Percentiles rank a stretch among this genome's conserved stretches.
These are phyloP conservation scores for Aradophagus sp. DNA, from an alignment of 1,140 invertebrate genomes.

Conservation along the genomic window DNA sequence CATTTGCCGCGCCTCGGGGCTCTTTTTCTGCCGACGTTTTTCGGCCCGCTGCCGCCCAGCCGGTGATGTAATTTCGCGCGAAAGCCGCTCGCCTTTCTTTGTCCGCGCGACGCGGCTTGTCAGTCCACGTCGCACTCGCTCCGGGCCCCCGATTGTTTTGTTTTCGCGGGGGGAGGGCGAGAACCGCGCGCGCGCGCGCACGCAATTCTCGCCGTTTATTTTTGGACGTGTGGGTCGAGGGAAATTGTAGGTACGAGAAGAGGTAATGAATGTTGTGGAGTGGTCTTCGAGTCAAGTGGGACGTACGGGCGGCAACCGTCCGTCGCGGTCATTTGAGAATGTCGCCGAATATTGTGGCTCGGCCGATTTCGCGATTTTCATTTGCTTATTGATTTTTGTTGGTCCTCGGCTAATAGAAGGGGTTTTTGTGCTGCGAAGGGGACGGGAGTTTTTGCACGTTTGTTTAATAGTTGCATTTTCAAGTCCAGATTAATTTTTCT, in stretches of 20 bases:
- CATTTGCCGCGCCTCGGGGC: slow-evolving; percentile 38
- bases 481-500: too few species aligned
- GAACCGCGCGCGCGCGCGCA: slow-evolving; percentile 5
- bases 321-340: too few species aligned
- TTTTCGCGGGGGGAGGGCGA: too few species aligned
- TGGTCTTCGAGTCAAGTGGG: slow-evolving; percentile 27
- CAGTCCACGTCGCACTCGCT: neutral
- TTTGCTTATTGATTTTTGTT: too few species aligned
- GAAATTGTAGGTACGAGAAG: slow-evolving; percentile 35
- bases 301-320: too few species aligned
- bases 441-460: too few species aligned
- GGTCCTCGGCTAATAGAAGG: too few species aligned
- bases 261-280: slow-evolving; percentile 32
- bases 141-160: slow-evolving; percentile 16
- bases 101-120: too few species aligned
- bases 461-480: too few species aligned
- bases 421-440: too few species aligned
- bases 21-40: neutral
- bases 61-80: slow-evolving; percentile 15
- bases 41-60: neutral
- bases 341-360: too few species aligned
- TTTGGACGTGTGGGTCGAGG: slow-evolving; percentile 29
- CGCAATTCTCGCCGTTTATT: slow-evolving; percentile 29
- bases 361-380: too few species aligned
- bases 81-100: slow-evolving; percentile 3